Evolutionary conservation across 2,797 vertebrate species (phyloP).

Genomic region (Cuniculus paca): DNA sequence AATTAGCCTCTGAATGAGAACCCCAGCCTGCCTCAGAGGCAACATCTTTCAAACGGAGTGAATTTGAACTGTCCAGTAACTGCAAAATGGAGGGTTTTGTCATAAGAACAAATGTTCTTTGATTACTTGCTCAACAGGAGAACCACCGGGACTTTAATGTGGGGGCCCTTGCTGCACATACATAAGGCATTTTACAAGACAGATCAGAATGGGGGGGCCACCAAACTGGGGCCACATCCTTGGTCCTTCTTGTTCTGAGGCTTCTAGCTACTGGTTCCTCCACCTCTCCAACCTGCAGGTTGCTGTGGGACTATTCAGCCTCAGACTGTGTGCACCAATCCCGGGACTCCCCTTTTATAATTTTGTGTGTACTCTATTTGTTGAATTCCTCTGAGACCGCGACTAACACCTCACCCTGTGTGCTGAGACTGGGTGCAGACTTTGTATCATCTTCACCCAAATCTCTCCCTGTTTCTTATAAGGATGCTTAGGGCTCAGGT

Average conservation of each 20-base stretch:
- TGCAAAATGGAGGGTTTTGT: constrained; percentile 53
- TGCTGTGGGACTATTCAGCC: background rate
- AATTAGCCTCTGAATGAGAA: constrained; percentile 55
- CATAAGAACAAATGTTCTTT: constrained; percentile 51
- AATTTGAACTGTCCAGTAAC: constrained; percentile 70
- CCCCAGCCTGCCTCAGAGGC: constrained; percentile 22
- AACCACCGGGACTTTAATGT: background rate
- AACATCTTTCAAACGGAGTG: constrained; percentile 61
- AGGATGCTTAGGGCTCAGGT: background rate
- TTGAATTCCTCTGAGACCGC: background rate
- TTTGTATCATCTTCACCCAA: background rate
- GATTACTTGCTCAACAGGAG: constrained; percentile 57
- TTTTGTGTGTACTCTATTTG: background rate
- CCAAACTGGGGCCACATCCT: background rate
- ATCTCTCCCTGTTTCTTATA: background rate
- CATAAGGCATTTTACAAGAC: constrained; percentile 18
- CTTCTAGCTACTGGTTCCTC: background rate
- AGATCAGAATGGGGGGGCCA: background rate
- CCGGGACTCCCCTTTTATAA: background rate
- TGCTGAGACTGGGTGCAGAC: background rate
- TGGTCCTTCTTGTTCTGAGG: background rate
- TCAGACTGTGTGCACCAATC: background rate
- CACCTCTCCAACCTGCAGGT: background rate
- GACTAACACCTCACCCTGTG: background rate
- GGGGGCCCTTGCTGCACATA: background rate